phyloP scores from a whole-genome alignment of 2,888 invertebrate species.

The Spatulosminthurus flaviceps region DNA sequence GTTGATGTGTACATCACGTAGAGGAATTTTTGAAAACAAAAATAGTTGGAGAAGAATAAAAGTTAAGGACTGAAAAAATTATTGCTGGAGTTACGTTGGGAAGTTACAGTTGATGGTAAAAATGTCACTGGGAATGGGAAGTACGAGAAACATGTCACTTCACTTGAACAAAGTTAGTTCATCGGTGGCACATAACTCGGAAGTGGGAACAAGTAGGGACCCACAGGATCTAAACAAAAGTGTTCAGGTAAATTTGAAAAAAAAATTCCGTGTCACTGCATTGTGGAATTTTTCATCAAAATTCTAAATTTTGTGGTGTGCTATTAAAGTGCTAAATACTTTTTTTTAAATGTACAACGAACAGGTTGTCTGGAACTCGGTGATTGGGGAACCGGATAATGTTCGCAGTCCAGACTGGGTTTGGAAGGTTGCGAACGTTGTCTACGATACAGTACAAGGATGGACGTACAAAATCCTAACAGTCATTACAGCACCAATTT shows the following conservation, averaged over 20 bases:
- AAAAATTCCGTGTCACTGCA: too few species aligned
- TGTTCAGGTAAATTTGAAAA: slow-evolving; percentile 37
- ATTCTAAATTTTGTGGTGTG: slow-evolving; percentile 15
- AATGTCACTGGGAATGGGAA: background rate
- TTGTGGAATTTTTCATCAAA: too few species aligned
- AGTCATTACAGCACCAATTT: slow-evolving; percentile 56
- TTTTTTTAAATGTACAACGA: too few species aligned
- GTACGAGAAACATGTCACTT: background rate
- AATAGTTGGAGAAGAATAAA: background rate
- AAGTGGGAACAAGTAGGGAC: slow-evolving; percentile 23
- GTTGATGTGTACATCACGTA: background rate
- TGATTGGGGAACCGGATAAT: slow-evolving; percentile 61
- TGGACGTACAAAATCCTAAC: slow-evolving; percentile 59
- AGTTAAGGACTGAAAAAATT: background rate
- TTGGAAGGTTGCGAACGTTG: slow-evolving; percentile 56
- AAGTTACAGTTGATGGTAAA: background rate
- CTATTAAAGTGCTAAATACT: background rate
- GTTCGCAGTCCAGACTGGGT: slow-evolving; percentile 57
- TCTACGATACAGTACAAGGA: slow-evolving; percentile 54
- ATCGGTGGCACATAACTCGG: background rate
- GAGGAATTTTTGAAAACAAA: background rate
- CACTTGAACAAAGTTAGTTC: slow-evolving; percentile 40
- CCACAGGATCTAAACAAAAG: slow-evolving; percentile 39
- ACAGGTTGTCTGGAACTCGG: slow-evolving; percentile 55
- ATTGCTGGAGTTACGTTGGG: too few species aligned